Base-by-base conservation (phyloP, 2,888 invertebrate species). In the Dusona sp. region DNA sequence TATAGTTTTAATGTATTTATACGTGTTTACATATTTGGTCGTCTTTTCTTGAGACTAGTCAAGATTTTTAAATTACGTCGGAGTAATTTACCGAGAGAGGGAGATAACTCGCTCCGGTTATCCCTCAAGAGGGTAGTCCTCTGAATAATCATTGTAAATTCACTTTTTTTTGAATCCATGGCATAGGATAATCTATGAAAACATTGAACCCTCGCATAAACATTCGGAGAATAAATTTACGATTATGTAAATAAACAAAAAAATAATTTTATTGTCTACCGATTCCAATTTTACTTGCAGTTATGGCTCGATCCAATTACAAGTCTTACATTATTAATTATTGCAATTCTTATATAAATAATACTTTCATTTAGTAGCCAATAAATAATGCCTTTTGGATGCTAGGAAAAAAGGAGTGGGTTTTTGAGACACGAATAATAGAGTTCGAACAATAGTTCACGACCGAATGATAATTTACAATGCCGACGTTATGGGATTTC, bases 71-170 rank as follows among this genome's bases (percentile, higher is more conserved):
- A 57, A 29, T 13, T 42, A 42, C 48, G 73, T 74, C 36, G 65
- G 72, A 70, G 75, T 77, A 84, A 84, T 84, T 84, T 70, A 84
- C 70, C 61, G 80, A 84, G 72, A 80, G 45, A n/a, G 42, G 19
- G 54, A 84, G 70, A 84, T 84, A 84, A 75, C 84, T 79, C 75
- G 42, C 73, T 67, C 38, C 13, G 13, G 22, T 64, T 64, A 36
- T 79, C 57, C 51, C 25, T 64, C 42, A 79, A n/a, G 25, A 38
- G 33, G 33, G 51, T 29, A 70, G n/a, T 65, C 75, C 65, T 51
- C 54, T 51, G 61, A 61, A 74, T n/a, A 61, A 51, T 57, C 25
- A 25, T 57, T 22, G 7, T 22, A 54, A 3, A 22, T 54, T 7
- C n/a, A 54, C 11, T 57, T 57, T 25, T 25, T n/a, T 11, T 9